Evolutionary conservation across 37 sponge, comb jelly and placozoan species (phyloP).

Genomic region (Agelas oroides): DNA sequence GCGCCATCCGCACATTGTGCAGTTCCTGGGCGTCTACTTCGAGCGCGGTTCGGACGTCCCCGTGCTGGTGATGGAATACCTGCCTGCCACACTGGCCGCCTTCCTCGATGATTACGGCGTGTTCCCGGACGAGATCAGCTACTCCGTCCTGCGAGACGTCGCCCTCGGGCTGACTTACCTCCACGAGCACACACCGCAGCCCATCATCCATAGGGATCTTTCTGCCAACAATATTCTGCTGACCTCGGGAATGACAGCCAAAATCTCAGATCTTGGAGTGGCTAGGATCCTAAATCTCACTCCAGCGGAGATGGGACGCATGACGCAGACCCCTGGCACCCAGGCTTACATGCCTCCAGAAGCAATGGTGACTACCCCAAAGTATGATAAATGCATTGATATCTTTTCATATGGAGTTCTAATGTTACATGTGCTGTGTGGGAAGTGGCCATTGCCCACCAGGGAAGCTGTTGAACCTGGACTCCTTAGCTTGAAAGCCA

Average conservation of each 20-base stretch:
- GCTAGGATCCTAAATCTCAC: slow-evolving; percentile 36
- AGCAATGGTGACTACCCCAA: slow-evolving; percentile 2
- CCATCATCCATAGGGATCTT: slow-evolving; percentile 46
- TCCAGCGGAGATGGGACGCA: slow-evolving; percentile 15
- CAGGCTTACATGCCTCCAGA: slow-evolving; percentile 59
- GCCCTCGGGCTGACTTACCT: slow-evolving; percentile 38
- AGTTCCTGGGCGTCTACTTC: slow-evolving; percentile 12
- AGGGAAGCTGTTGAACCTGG: background rate
- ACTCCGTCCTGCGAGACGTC: slow-evolving; percentile 28
- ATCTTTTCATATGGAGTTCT: slow-evolving; percentile 49
- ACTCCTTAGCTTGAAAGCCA: background rate
- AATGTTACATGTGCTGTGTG: slow-evolving; percentile 43
- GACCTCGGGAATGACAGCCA: slow-evolving; percentile 20
- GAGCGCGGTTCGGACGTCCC: background rate
- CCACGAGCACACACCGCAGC: slow-evolving; percentile 13
- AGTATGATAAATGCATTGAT: slow-evolving; percentile 17
- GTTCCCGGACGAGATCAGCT: slow-evolving; percentile 8
- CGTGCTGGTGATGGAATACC: slow-evolving; percentile 2
- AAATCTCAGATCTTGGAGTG: slow-evolving; percentile 45
- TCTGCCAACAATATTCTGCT: slow-evolving; percentile 43
- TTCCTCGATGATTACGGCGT: slow-evolving; percentile 14
- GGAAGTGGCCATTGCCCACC: slow-evolving; percentile 30
- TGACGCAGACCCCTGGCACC: slow-evolving; percentile 36
- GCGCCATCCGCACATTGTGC: slow-evolving; percentile 43
- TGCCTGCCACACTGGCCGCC: background rate